phyloP scores from a whole-genome alignment of 2,888 invertebrate species.

The Perizoma flavofasciatum region DNA sequence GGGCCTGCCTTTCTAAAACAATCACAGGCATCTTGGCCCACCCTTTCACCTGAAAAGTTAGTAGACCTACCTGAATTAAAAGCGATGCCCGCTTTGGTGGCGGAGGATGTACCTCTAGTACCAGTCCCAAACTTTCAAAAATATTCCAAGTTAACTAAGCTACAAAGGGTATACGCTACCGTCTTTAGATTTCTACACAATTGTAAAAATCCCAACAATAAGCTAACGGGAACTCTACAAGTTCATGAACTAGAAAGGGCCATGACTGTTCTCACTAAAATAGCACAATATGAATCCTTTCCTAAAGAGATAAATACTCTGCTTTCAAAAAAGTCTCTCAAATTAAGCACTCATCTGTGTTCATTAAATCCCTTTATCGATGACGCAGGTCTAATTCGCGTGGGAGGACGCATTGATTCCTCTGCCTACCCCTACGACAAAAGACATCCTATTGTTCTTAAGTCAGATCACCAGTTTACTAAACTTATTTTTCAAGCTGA shows the following conservation, averaged over 20 bases:
- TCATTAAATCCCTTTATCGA: slow-evolving; percentile 12
- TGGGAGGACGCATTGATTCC: slow-evolving; percentile 11
- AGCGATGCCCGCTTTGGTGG: slow-evolving; percentile 5
- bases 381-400: slow-evolving; percentile 2
- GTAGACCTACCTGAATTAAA: slow-evolving; percentile 5
- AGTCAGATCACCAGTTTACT: slow-evolving; percentile 5
- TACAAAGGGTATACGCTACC: slow-evolving; percentile 5
- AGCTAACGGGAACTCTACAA: slow-evolving; percentile 1
- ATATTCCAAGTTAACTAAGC: slow-evolving; percentile 3
- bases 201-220: slow-evolving; percentile 4
- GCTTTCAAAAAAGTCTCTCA: too few relatives aligned
- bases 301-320: too few relatives aligned
- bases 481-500: slow-evolving; percentile 10
- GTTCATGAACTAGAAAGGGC: slow-evolving; percentile 3
- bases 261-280: slow-evolving; percentile 1
- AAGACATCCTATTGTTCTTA: slow-evolving; percentile 12
- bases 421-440: slow-evolving; percentile 13
- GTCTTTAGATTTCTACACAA: slow-evolving; percentile 6
- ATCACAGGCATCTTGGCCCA: too few relatives aligned
- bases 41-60: too few relatives aligned
- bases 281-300: too few relatives aligned
- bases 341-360: too few relatives aligned
- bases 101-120: slow-evolving; percentile 3
- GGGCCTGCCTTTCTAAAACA: too few relatives aligned
- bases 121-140: background rate